Evolutionary conservation across 1,140 invertebrate species (phyloP).

Genomic region (Bombus terrestris): DNA sequence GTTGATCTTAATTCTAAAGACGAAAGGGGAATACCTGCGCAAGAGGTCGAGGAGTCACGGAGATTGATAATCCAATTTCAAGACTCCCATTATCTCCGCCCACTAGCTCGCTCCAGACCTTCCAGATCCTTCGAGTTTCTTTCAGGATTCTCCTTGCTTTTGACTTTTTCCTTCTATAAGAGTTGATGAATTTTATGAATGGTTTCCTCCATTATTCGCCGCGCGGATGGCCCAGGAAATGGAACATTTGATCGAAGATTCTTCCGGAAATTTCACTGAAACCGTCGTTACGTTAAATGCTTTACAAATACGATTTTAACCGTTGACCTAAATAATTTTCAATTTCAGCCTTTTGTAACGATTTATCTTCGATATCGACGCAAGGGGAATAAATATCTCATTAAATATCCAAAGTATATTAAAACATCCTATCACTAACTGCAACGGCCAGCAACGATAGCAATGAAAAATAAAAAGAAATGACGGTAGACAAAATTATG

Average conservation of each 20-base stretch:
- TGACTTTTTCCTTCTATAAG: slow-evolving; percentile 55
- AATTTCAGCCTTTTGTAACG: accelerated
- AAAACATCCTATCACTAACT: neutral
- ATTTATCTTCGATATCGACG: too few relatives aligned
- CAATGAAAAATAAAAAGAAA: neutral
- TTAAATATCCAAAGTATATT: neutral
- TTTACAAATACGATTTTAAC: neutral
- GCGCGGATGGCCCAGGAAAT: slow-evolving; percentile 19
- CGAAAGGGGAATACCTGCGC: slow-evolving; percentile 57
- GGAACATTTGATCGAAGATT: slow-evolving; percentile 35
- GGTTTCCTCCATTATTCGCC: slow-evolving; percentile 17
- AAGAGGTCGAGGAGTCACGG: slow-evolving; percentile 53
- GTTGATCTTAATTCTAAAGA: slow-evolving; percentile 65
- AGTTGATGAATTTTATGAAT: slow-evolving; percentile 58
- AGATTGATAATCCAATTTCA: slow-evolving; percentile 73
- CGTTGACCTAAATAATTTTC: neutral
- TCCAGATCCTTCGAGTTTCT: slow-evolving; percentile 54
- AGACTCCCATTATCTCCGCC: slow-evolving; percentile 69
- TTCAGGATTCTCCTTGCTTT: slow-evolving; percentile 58
- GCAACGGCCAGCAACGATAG: neutral
- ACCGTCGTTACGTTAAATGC: slow-evolving; percentile 14
- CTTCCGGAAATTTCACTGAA: slow-evolving; percentile 13
- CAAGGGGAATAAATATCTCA: too few relatives aligned
- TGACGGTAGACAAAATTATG: neutral
- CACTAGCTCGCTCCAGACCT: slow-evolving; percentile 61